Evolutionary conservation across 2,797 vertebrate species (phyloP), one percentile per base, ranked within the genome.

Genomic region (Gymnocypris eckloni): DNA sequence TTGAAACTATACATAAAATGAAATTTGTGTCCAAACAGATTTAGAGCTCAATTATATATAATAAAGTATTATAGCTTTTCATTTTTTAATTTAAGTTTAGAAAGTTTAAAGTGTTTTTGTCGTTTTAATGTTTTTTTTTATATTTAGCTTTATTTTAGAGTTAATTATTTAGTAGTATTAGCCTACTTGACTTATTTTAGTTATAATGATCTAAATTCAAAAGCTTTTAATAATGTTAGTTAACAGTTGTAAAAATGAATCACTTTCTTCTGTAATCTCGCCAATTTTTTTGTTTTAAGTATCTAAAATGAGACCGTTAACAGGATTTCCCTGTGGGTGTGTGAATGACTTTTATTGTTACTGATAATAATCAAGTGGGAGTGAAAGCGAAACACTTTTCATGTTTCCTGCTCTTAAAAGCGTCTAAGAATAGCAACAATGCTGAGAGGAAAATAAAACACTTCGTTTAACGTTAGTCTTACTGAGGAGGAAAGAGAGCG

Each of bases 401-500:
- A 16, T 61, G 18, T 48, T 83, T 75, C 25, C 70, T 48, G 70
- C 16, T 2, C 41, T 64, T 16, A 33, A 12, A 81, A 13, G 61
- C 50, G 8, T 28, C 39, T 66, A 83, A 56, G 20, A 67, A 72
- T 59, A 86, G 48, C 20, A 75, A 54, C 25, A 54, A 7, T 52
- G 78, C 61, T 11, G 50, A 52, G 22, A 66, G 66, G 64, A 83
- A 83, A 81, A 61, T 52, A 6, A 9, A n/a, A 37, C 25, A 43
- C 22, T 37, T 37, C 7, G 0, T 71, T 69, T 81, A 33, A 33
- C 33, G 33, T 33, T 3, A 25, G 41, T 61, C 48, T 22, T 48
- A 4, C 2, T 12, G 20, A 4, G 39, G 61, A 90, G 70, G 54
- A 84, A 86, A 84, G 25, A 45, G 59, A 84, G 78, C 12, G 81